Conservation (phyloP, 2,113 vertebrate species). For the Maccullochella peelii region DNA sequence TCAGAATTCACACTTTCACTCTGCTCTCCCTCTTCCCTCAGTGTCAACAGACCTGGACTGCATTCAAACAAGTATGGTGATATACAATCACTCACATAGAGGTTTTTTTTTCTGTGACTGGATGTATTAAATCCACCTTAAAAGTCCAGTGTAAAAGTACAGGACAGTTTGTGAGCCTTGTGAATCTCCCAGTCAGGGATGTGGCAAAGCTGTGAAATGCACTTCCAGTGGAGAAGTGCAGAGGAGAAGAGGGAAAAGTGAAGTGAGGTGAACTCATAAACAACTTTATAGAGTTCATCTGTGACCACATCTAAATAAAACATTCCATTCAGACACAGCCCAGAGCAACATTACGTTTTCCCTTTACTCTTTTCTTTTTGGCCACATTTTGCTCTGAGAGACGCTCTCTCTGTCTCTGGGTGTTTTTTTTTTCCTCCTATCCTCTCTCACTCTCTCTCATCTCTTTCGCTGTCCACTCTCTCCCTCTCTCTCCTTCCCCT, state of each 20-base stretch:
- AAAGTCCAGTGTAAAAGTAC: neutral
- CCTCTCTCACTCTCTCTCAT: slow-evolving; percentile 45
- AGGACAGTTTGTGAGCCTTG: slow-evolving; percentile 30
- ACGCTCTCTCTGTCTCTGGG: slow-evolving; percentile 32
- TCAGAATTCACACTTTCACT: slow-evolving; percentile 37
- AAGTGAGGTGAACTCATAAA: slow-evolving; percentile 58
- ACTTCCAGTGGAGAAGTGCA: slow-evolving; percentile 2
- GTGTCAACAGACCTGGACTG: slow-evolving; percentile 14
- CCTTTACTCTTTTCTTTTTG: slow-evolving; percentile 57
- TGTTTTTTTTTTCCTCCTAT: neutral
- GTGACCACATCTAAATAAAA: slow-evolving; percentile 73
- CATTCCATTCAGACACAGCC: slow-evolving; percentile 55
- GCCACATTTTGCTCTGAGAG: slow-evolving; percentile 28
- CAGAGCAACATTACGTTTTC: slow-evolving; percentile 57
- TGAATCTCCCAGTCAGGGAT: neutral
- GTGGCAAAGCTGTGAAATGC: neutral
- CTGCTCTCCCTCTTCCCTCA: neutral
- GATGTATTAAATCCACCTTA: slow-evolving; percentile 10
- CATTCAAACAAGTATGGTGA: neutral
- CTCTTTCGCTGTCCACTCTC: slow-evolving; percentile 56
- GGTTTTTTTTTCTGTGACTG: neutral
- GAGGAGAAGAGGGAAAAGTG: slow-evolving; percentile 47
- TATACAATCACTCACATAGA: neutral
- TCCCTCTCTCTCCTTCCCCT: slow-evolving; percentile 38
- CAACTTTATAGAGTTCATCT: slow-evolving; percentile 65